Base-by-base conservation (phyloP, 2,888 invertebrate species). In the Orthonychiurus folsomi region DNA sequence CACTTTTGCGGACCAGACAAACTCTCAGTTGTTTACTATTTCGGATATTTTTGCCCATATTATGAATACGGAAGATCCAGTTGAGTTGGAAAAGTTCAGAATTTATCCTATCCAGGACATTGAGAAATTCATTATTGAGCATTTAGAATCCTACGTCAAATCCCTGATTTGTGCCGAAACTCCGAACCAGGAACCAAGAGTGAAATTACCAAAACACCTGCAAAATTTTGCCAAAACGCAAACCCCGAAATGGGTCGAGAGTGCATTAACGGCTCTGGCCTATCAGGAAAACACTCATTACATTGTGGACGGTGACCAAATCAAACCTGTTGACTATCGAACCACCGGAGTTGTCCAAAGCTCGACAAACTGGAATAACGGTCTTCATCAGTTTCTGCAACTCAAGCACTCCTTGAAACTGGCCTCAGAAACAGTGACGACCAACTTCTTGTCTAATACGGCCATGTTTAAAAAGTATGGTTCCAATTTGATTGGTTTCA, bases 321-420 rank as follows among this genome's bases (percentile, higher is more conserved):
- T 68, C 2, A 66, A 63, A 56, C 68, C 68, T 15, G 64, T 68
- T 12, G 68, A 68, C 50, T 66, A 54, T 55, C 12, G 24, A 1
- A 64, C 61, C 18, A 66, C 68, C 0, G 68, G 68, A 5, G 59
- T 63, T 0, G 48, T 68, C 18, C 63, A 64, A 48, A 1, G 9
- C 0, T 37, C 50, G 9, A 64, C 64, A 1, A 56, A 47, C 21
- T 68, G 68, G 68, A 63, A 48, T 26, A 55, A 66, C 50, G 68
- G 68, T 2, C 54, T 68, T 24, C 68, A 68, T 57, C 68, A 68
- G 54, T 66, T 66, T 50, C 59, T 68, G 25, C 63, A 63, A 54
- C 53, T 68, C 2, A 64, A 66, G 25, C 68, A 68, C 50, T 24
- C 23, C 23, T 52, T 68, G 1, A 27, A 2, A 50, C 27, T 68